Percentiles rank a stretch among this genome's conserved stretches.
phyloP scores from a whole-genome alignment of 23 tunicate species.

The Diplosoma virens region DNA sequence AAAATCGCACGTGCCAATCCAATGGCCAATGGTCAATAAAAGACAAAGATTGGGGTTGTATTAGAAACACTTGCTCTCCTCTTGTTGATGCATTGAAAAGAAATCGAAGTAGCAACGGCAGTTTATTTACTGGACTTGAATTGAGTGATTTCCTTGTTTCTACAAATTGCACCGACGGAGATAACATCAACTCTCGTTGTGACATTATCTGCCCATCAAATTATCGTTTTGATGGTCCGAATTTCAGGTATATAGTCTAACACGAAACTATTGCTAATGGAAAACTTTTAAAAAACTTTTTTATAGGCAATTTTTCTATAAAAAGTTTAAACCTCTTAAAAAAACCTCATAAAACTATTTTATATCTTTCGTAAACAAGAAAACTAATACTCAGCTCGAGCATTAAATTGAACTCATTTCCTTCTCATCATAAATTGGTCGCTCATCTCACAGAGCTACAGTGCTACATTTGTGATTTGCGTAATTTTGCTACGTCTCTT shows the following conservation, averaged over 20 bases:
- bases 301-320: too few species aligned
- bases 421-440: too few species aligned
- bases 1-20: not conserved
- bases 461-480: too few species aligned
- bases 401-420: too few species aligned
- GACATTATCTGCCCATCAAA: not conserved
- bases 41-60: slow-evolving; percentile 18
- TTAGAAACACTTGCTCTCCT: not conserved
- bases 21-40: slow-evolving; percentile 11
- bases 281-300: too few species aligned
- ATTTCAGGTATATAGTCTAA: slow-evolving; percentile 5
- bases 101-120: not conserved
- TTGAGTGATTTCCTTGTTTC: not conserved
- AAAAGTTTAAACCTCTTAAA: too few species aligned
- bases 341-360: too few species aligned
- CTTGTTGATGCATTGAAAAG: not conserved
- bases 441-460: too few species aligned
- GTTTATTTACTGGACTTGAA: not conserved
- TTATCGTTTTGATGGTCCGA: not conserved
- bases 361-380: too few species aligned
- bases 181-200: slow-evolving; percentile 19
- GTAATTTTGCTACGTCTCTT: too few species aligned
- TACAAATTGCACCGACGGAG: slow-evolving; percentile 13
- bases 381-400: too few species aligned
- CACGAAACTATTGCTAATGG: too few species aligned